Evolutionary conservation across 1,140 invertebrate species (phyloP).

Genomic region (Drosophila hydei): DNA sequence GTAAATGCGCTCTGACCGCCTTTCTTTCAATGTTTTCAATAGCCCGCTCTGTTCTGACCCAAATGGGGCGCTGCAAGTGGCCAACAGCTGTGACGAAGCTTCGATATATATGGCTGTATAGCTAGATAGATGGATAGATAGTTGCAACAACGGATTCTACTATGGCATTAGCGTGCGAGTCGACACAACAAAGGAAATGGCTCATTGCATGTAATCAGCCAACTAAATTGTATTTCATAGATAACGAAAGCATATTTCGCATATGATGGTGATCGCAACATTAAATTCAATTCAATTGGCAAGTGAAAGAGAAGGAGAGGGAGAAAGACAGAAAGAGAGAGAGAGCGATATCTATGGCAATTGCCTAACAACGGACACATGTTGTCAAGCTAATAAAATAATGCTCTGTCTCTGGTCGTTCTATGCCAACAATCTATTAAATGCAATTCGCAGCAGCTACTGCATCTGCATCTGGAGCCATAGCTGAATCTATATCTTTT

Average conservation of each 20-base stretch:
- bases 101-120: conserved; percentile 1
- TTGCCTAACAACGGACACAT: conserved; percentile 56
- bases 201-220: conserved; percentile 71
- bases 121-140: not conserved
- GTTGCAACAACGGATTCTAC: conserved; percentile 18
- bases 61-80: conserved; percentile 40
- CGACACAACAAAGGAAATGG: conserved; percentile 60
- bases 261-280: conserved; percentile 6
- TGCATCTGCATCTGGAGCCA: conserved; percentile 21
- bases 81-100: conserved; percentile 9
- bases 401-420: conserved; percentile 50
- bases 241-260: conserved; percentile 39
- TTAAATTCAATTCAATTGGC: conserved; percentile 45
- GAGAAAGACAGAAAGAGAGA: no score
- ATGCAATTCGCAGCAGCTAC: conserved; percentile 25
- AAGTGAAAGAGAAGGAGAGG: no score
- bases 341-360: not conserved
- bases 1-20: not conserved
- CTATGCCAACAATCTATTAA: conserved; percentile 56
- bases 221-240: conserved; percentile 69
- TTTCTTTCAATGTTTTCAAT: not conserved
- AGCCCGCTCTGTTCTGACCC: conserved; percentile 36
- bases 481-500: conserved; percentile 43
- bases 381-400: conserved; percentile 67
- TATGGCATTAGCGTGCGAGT: conserved; percentile 29